These are phyloP conservation scores for Zaprionus vittiger DNA, from an alignment of 1,140 invertebrate genomes.

Conservation along the genomic window DNA sequence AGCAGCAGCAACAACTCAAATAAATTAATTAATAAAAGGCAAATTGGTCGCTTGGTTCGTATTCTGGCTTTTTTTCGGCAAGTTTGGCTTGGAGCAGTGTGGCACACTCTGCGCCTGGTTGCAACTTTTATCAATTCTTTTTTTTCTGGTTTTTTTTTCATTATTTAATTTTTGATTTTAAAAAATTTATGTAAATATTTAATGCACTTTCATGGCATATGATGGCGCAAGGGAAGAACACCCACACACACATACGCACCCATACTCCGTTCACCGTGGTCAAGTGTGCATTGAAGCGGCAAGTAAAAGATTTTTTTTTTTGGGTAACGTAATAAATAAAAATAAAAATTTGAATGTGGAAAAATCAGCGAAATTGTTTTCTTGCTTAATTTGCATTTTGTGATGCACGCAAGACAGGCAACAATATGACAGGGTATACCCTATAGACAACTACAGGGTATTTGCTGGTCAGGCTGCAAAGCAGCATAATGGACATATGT, in stretches of 20 bases:
- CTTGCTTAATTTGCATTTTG: constrained; percentile 48
- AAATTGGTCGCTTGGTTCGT: constrained; percentile 36
- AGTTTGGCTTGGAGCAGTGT: constrained; percentile 6
- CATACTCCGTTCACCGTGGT: constrained; percentile 21
- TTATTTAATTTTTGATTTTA: constrained; percentile 77
- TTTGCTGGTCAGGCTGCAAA: not conserved
- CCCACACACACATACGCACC: not conserved
- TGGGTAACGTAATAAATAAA: constrained; percentile 2
- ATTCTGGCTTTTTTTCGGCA: constrained; percentile 7
- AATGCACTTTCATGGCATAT: constrained; percentile 48
- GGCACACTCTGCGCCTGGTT: constrained; percentile 20
- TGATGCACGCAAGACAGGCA: not conserved
- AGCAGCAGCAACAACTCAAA: constrained; percentile 52
- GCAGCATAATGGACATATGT: too few relatives aligned
- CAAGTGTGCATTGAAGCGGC: constrained; percentile 8
- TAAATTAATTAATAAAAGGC: constrained; percentile 81
- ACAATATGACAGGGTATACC: not conserved
- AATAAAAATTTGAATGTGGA: constrained; percentile 18
- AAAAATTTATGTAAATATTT: constrained; percentile 73
- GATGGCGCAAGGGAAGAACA: constrained; percentile 17
- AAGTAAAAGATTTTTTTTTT: constrained; percentile 1
- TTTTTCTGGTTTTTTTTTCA: constrained; percentile 35
- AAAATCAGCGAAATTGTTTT: constrained; percentile 46
- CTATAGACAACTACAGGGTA: not conserved
- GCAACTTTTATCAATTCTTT: constrained; percentile 5